A percentile compares a stretch with the other conserved stretches of the same genome.
Evolutionary conservation across 2,113 vertebrate species (phyloP).

Genomic region (Gadus chalcogrammus): DNA sequence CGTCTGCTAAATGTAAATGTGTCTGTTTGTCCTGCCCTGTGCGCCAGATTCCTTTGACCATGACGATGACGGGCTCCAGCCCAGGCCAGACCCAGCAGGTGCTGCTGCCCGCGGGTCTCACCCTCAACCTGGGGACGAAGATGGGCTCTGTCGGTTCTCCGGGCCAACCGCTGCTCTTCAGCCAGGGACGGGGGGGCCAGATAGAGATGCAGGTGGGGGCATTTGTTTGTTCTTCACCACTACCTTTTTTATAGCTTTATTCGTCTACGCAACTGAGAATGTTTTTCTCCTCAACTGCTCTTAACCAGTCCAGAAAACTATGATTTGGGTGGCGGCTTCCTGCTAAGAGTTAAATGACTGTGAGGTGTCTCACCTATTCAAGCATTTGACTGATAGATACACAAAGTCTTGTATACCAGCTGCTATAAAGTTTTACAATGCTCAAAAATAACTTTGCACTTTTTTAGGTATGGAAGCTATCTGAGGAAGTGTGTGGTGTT

Average conservation of each 20-base stretch:
- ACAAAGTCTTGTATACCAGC: no score
- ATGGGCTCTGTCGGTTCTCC: constrained; percentile 22
- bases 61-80: constrained; percentile 16
- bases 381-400: no score
- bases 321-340: neutral
- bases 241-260: neutral
- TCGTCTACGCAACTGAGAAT: neutral
- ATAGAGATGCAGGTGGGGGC: neutral
- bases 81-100: constrained; percentile 51
- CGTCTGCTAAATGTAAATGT: neutral
- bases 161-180: neutral
- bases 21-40: neutral
- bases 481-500: no score
- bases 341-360: no score
- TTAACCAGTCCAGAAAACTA: neutral
- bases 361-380: no score
- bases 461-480: no score
- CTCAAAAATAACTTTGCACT: no score
- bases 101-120: constrained; percentile 68
- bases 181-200: neutral
- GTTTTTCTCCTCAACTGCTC: neutral
- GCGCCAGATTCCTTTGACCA: constrained; percentile 12
- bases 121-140: constrained; percentile 59
- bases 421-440: no score
- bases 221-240: neutral